These are phyloP conservation scores for Trisateles emortualis DNA, from an alignment of 2,888 invertebrate species.

Conservation along the genomic window DNA sequence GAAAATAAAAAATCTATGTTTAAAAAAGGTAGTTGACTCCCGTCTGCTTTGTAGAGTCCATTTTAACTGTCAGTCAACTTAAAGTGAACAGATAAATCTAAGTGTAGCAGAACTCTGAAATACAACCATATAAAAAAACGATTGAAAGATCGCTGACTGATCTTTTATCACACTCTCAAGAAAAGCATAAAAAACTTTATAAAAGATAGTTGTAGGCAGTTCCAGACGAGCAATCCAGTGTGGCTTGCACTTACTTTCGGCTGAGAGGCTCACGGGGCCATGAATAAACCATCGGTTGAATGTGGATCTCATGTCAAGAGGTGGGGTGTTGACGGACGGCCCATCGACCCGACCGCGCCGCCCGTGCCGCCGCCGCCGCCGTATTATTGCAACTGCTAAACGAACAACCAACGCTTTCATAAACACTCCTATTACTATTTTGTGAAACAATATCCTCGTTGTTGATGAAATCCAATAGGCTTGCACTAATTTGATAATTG, in stretches of 20 bases:
- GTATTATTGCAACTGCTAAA: conserved; percentile 52
- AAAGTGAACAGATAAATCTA: too few relatives aligned
- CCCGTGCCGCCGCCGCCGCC: too few relatives aligned
- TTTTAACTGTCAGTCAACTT: too few relatives aligned
- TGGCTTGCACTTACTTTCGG: conserved; percentile 54
- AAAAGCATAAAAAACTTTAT: background rate
- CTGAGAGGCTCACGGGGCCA: conserved; percentile 58
- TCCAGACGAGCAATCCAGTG: conserved; percentile 56
- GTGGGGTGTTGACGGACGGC: conserved; percentile 67
- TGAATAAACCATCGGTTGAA: conserved; percentile 76
- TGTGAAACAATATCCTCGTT: background rate
- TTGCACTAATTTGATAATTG: background rate
- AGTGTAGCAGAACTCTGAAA: too few relatives aligned
- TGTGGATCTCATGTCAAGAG: conserved; percentile 75
- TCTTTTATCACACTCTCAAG: background rate
- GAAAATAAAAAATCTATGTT: too few relatives aligned
- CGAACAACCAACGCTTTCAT: conserved; percentile 19
- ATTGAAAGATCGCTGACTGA: background rate
- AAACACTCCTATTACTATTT: background rate
- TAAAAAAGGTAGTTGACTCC: too few relatives aligned
- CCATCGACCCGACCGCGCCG: conserved; percentile 37
- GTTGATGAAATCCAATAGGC: background rate
- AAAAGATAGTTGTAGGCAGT: conserved; percentile 16
- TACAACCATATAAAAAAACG: background rate
- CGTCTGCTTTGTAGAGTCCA: too few relatives aligned